phyloP scores from a whole-genome alignment of 2,888 invertebrate genomes.

The Eupithecia subumbrata region DNA sequence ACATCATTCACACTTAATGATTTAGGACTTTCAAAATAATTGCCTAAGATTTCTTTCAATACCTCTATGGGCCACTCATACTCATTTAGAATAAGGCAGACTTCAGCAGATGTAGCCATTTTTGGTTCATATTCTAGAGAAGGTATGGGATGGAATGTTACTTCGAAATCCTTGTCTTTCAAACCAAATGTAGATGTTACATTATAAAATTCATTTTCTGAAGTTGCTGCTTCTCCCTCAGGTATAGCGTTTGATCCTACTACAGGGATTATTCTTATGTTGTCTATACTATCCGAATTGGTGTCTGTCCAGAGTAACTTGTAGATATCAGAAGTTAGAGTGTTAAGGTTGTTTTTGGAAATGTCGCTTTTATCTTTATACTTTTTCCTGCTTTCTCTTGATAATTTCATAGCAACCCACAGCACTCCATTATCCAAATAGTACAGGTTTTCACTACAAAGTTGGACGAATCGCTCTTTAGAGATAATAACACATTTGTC shows the following conservation, averaged over 20 bases:
- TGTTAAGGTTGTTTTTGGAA: constrained; percentile 62
- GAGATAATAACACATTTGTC: constrained; percentile 74
- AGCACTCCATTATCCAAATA: constrained; percentile 75
- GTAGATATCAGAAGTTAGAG: constrained; percentile 70
- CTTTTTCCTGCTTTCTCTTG: constrained; percentile 59
- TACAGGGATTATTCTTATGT: constrained; percentile 70
- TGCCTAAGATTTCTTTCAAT: constrained; percentile 85
- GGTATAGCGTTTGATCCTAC: constrained; percentile 63
- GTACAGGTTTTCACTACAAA: constrained; percentile 76
- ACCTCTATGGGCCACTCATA: constrained; percentile 77
- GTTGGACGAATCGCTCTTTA: constrained; percentile 69
- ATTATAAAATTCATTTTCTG: constrained; percentile 71
- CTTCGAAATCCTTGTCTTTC: constrained; percentile 52
- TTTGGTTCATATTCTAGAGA: constrained; percentile 70
- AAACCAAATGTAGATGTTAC: constrained; percentile 64
- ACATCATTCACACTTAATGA: constrained; percentile 86
- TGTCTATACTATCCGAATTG: constrained; percentile 52
- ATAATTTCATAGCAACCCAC: constrained; percentile 72
- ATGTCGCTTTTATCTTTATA: constrained; percentile 50
- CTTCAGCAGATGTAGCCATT: constrained; percentile 73
- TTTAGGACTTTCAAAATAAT: constrained; percentile 88
- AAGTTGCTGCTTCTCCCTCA: constrained; percentile 60
- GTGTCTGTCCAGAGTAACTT: constrained; percentile 67
- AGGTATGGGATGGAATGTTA: constrained; percentile 71
- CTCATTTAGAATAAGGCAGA: constrained; percentile 70